A percentile compares a stretch with the other conserved stretches of the same genome.
Evolutionary conservation across 92 coral and sea anemone species (phyloP).

Genomic region (Epizoanthus illoricatus): DNA sequence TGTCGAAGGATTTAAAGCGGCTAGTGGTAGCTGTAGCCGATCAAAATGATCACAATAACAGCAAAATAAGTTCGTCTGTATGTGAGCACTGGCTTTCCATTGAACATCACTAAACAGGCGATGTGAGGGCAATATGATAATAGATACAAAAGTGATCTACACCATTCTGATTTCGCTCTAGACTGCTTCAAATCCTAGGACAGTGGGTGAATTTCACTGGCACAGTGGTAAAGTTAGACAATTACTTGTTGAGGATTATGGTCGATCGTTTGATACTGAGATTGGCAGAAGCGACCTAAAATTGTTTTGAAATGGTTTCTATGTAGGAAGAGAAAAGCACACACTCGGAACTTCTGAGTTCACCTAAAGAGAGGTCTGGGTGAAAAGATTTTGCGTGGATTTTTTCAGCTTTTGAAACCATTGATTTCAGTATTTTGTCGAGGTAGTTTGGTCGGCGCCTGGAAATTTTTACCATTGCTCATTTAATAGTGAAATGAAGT

Average conservation of each 20-base stretch:
- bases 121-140: slow-evolving; percentile 49
- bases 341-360: slow-evolving; percentile 23
- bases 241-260: neutral
- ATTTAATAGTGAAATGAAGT: slow-evolving; percentile 12
- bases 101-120: slow-evolving; percentile 40
- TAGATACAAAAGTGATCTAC: slow-evolving; percentile 31
- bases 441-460: neutral
- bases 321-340: slow-evolving; percentile 12
- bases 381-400: slow-evolving; percentile 19
- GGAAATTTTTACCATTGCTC: slow-evolving; percentile 27
- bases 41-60: neutral
- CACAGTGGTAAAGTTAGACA: neutral
- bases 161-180: slow-evolving; percentile 44
- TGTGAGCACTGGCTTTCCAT: slow-evolving; percentile 7
- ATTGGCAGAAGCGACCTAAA: slow-evolving; percentile 21
- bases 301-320: slow-evolving; percentile 38
- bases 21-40: neutral
- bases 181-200: slow-evolving; percentile 4
- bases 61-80: slow-evolving; percentile 3
- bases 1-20: slow-evolving; percentile 4
- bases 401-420: neutral
- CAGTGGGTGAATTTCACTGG: neutral
- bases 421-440: slow-evolving; percentile 15
- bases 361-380: slow-evolving; percentile 7
- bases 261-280: slow-evolving; percentile 17